These are phyloP conservation scores for Hipparchia semele DNA, from an alignment of 2,888 invertebrate species.

Conservation along the genomic window DNA sequence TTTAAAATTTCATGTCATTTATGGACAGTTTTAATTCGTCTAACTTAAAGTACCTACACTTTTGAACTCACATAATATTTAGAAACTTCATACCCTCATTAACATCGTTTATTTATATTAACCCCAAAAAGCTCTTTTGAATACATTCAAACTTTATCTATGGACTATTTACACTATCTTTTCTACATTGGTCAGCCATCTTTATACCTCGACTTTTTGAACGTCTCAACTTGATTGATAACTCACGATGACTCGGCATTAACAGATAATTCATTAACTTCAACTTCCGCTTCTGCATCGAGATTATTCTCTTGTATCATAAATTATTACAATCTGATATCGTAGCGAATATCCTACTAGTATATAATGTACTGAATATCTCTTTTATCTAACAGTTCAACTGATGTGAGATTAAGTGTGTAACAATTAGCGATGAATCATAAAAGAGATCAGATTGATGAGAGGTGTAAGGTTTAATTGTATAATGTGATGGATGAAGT, in stretches of 20 bases:
- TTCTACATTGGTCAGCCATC: neutral
- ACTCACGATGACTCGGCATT: constrained; percentile 6
- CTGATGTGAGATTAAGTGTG: constrained; percentile 4
- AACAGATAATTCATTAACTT: constrained; percentile 13
- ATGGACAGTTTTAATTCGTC: no score
- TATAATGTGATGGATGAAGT: constrained; percentile 6
- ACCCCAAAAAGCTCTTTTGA: neutral
- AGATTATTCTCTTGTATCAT: constrained; percentile 3
- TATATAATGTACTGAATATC: neutral
- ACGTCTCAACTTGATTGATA: constrained; percentile 7
- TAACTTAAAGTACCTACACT: no score
- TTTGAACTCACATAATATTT: neutral
- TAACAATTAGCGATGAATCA: constrained; percentile 9
- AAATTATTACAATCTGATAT: constrained; percentile 4
- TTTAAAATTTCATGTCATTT: no score
- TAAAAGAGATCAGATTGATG: neutral
- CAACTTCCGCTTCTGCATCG: neutral
- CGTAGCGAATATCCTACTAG: neutral
- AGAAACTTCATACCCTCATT: neutral
- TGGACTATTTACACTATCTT: neutral
- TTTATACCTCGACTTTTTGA: neutral
- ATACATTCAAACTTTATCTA: neutral
- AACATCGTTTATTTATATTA: neutral
- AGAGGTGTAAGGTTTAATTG: constrained; percentile 6
- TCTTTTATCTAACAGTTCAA: neutral